phyloP scores from a whole-genome alignment of 2,888 invertebrate genomes.

The Nephrotoma appendiculata region DNA sequence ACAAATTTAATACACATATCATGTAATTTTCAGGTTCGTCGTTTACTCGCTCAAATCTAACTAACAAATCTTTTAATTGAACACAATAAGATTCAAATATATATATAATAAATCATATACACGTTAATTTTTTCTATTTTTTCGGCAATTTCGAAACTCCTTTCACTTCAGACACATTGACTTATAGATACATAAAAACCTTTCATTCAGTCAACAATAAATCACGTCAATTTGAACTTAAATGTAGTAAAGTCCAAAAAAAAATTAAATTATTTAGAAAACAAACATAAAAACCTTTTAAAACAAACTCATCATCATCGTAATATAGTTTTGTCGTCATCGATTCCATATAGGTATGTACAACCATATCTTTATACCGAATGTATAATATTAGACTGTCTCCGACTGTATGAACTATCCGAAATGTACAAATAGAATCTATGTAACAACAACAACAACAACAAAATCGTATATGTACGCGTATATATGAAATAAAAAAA shows the following conservation, averaged over 20 bases:
- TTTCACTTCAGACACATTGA: neutral
- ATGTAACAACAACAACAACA: neutral
- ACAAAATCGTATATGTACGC: neutral
- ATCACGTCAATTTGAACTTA: neutral
- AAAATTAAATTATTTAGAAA: neutral
- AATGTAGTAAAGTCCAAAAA: neutral
- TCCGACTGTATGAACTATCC: neutral
- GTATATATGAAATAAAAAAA: neutral
- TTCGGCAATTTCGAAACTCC: neutral
- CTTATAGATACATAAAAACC: neutral
- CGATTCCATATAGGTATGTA: neutral
- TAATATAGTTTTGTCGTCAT: neutral
- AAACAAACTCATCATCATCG: neutral
- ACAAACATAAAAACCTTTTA: neutral
- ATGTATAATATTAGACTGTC: neutral
- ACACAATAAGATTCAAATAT: neutral
- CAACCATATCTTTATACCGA: neutral
- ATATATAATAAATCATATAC: neutral
- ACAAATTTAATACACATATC: neutral
- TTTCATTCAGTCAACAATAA: neutral
- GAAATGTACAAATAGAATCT: neutral
- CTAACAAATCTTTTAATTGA: neutral
- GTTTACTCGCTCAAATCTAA: neutral
- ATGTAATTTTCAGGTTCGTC: neutral
- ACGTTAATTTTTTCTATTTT: neutral